These are phyloP conservation scores for Uria aalge DNA, from an alignment of 2,113 vertebrate species.

Conservation along the genomic window DNA sequence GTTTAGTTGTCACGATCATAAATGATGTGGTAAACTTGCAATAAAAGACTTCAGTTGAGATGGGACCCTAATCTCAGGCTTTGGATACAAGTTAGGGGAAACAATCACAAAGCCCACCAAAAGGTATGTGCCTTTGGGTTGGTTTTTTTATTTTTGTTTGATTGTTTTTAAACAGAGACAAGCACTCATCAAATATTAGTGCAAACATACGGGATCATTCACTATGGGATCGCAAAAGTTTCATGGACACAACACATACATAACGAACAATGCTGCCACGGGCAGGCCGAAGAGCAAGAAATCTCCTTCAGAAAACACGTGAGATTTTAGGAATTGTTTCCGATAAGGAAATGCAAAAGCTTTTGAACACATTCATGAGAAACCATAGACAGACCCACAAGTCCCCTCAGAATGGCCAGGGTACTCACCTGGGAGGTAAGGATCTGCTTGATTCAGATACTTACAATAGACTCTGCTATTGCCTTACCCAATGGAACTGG, in stretches of 20 bases:
- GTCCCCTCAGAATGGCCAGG: background rate
- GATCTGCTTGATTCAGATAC: background rate
- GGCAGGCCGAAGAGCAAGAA: background rate
- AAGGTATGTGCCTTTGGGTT: rapidly evolving
- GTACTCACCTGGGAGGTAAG: background rate
- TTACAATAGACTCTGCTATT: background rate
- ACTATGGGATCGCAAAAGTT: background rate
- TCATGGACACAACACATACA: background rate
- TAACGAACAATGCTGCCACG: background rate
- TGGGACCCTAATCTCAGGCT: background rate
- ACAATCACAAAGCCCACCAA: background rate
- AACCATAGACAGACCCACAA: background rate
- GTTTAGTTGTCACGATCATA: background rate
- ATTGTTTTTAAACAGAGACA: background rate
- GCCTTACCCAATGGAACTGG: background rate
- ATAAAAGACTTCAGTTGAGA: background rate
- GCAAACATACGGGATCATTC: background rate
- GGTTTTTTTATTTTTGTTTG: background rate
- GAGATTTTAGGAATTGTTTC: background rate
- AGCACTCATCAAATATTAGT: background rate
- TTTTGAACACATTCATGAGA: background rate
- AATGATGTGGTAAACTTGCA: background rate
- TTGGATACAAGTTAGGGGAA: background rate
- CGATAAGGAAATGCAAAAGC: background rate
- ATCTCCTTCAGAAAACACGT: background rate